Evolutionary conservation across 92 coral and sea anemone species (phyloP).

Genomic region (Muricea muricata): DNA sequence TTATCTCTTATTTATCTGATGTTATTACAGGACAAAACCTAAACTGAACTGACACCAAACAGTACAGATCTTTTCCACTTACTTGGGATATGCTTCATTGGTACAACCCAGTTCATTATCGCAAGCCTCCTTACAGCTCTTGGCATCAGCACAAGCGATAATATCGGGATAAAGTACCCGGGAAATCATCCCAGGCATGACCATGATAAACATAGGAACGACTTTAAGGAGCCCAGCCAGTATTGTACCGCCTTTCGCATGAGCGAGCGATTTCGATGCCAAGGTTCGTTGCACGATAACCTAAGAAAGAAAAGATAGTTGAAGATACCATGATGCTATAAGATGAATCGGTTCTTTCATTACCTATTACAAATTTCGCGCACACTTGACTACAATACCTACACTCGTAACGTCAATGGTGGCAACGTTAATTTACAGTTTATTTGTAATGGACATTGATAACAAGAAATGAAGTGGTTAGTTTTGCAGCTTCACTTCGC

Average conservation of each 20-base stretch:
- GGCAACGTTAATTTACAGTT: too few species aligned
- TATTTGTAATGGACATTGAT: too few species aligned
- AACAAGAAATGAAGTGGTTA: too few species aligned
- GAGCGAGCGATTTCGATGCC: constrained; percentile 82
- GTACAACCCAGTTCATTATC: constrained; percentile 89
- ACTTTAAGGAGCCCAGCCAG: constrained; percentile 87
- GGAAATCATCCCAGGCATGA: constrained; percentile 99
- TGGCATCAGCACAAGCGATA: constrained; percentile 84
- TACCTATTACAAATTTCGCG: too few species aligned
- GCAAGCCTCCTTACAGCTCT: constrained; percentile 75
- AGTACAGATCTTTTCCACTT: too few species aligned
- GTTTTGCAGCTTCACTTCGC: too few species aligned
- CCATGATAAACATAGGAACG: constrained; percentile 95
- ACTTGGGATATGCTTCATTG: constrained; percentile 98
- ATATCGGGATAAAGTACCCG: constrained; percentile 86
- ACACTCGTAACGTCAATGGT: too few species aligned
- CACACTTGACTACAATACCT: too few species aligned
- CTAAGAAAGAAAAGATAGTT: constrained; percentile 43
- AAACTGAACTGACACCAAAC: neutral
- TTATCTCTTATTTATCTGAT: too few species aligned
- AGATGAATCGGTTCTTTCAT: too few species aligned
- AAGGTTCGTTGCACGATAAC: constrained; percentile 96
- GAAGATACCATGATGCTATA: too few species aligned
- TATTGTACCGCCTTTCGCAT: constrained; percentile 90
- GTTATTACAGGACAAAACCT: neutral